Evolutionary conservation across 2,888 invertebrate species (phyloP), one percentile per base, ranked within the genome.

Genomic region (Stenotaenia linearis): DNA sequence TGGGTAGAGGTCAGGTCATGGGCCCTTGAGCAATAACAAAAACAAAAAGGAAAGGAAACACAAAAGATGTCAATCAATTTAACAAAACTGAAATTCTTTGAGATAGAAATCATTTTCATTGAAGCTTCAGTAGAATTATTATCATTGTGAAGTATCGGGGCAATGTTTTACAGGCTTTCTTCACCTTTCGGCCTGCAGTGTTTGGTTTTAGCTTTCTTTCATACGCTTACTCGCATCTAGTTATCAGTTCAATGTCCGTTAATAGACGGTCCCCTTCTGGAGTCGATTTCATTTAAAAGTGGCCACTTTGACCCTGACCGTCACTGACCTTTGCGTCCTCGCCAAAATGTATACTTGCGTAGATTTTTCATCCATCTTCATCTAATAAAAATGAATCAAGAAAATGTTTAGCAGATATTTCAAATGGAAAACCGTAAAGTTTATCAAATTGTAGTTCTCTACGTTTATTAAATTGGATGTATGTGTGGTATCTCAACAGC

Each of bases 211-310:
- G 9, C n/a, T 45, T n/a, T n/a, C n/a, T 18, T 18, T 2, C 2
- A n/a, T 45, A n/a, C 45, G 32, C 9, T 32, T 32, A 6, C 32
- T 32, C 32, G 9, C 32, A 6, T 4, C 4, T 32, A 32, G 32
- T 45, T 45, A n/a, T n/a, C 45, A 25, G 61, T 61, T 61, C 61
- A 61, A 61, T 61, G 61, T 61, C 61, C 61, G 56, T 61, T 45
- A n/a, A 3, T n/a, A 15, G 61, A 61, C 61, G 61, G 61, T 61
- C 61, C 61, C 61, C 61, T 15, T 61, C 61, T 61, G 61, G 61
- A 61, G 25, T 25, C 61, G 12, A 6, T 12, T 45, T 45, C n/a
- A 45, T 45, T 61, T 28, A 61, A 61, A 61, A 12, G 61, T 21
- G 56, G 61, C 61, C 61, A 61, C 25, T 61, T 61, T 23, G 61